Base-by-base conservation (phyloP, 1,140 invertebrate genomes). In the Drosophila willistoni region DNA sequence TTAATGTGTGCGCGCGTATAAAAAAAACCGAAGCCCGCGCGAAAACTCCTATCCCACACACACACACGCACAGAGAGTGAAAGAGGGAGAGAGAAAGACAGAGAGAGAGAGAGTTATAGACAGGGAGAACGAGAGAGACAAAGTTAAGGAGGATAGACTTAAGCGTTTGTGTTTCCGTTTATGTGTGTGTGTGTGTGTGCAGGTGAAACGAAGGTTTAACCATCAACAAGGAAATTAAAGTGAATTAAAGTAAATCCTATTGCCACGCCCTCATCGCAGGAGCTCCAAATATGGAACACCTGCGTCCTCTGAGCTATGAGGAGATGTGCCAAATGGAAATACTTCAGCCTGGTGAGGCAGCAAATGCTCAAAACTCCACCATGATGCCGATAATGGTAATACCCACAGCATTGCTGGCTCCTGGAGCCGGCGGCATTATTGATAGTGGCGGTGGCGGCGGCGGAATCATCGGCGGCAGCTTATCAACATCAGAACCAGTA, bases 361-460 rank as follows among this genome's bases (percentile, higher is more conserved):
- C 70, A 2, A 34, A 64, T 9, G 66, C 68, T 22, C 64, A 63
- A 22, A 69, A 71, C 19, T 12, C 70, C 33, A 63, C 81, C 64
- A 90, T 91, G 78, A 42, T 91, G 73, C 90, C 90, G 25, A 91
- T 91, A n/a, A 89, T 91, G 83, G 87, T 91, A 54, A 91, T 91
- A 79, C 90, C 90, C 9, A 89, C 90, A 41, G 68, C 83, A 13
- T 47, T 89, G 60, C 64, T 91, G 66, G 68, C 90, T 33, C 71
- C 85, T 29, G 29, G 29, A 12, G n/a, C 73, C 14, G 60, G 57
- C 7, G 75, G 67, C 7, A 64, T 57, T 34, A 68, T 56, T 5
- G 73, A 51, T 67, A 73, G 34, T 9, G 34, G 34, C 34, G 34
- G 34, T 12, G 34, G 34, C 14, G 60, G 57, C 3, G 75, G 74